Evolutionary conservation across 2,113 vertebrate genomes (phyloP).

Genomic region (Crotalus horridus): DNA sequence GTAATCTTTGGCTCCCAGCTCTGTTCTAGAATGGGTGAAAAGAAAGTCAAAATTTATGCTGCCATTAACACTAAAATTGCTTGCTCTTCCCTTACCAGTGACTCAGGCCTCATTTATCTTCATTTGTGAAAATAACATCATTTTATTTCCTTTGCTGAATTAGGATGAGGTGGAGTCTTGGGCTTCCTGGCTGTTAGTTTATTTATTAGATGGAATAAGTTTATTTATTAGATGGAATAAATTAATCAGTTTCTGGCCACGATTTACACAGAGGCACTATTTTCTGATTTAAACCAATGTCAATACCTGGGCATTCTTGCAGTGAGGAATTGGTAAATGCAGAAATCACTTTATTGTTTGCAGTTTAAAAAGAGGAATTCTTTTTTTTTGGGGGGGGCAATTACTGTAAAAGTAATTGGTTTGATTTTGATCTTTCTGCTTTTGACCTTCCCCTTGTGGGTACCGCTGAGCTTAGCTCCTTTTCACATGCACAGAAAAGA

Average conservation of each 20-base stretch:
- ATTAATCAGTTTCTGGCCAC: background rate
- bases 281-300: background rate
- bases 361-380: background rate
- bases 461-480: background rate
- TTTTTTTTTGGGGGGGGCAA: too few species aligned
- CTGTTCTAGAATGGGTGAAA: conserved; percentile 1
- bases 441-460: background rate
- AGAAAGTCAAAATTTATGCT: background rate
- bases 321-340: background rate
- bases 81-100: background rate
- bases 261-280: background rate
- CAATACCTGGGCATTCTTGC: background rate
- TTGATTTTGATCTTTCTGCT: background rate
- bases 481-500: background rate
- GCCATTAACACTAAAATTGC: background rate
- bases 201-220: background rate
- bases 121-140: background rate
- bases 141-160: conserved; percentile 30
- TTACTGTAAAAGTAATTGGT: background rate
- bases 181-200: background rate
- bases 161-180: background rate
- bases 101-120: conserved; percentile 36
- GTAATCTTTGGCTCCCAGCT: conserved; percentile 3
- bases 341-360: background rate
- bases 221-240: background rate